Percentiles rank a stretch among this genome's conserved stretches.
phyloP scores from a whole-genome alignment of 2,888 invertebrate genomes.

The Chloroclysta siterata region DNA sequence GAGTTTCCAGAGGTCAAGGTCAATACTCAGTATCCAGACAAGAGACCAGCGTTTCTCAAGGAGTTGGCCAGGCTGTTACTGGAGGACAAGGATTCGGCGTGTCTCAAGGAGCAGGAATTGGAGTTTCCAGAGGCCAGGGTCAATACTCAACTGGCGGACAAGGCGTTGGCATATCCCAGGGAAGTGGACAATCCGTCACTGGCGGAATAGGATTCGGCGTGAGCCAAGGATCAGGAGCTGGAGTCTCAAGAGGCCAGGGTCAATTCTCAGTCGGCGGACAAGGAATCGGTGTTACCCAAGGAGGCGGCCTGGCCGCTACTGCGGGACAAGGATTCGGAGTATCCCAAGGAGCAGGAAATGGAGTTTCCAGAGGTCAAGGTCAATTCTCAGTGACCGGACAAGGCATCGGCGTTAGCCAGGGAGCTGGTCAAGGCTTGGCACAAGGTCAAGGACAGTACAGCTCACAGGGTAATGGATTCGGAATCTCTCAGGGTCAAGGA shows the following conservation, averaged over 20 bases:
- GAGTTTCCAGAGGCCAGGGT: background rate
- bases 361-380: constrained; percentile 10
- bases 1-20: background rate
- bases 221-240: constrained; percentile 34
- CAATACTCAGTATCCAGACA: background rate
- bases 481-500: background rate
- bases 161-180: background rate
- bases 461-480: background rate
- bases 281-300: constrained; percentile 27
- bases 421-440: constrained; percentile 15
- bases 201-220: constrained; percentile 15
- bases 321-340: constrained; percentile 34
- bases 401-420: constrained; percentile 28
- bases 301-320: constrained; percentile 2
- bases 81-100: constrained; percentile 32
- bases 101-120: constrained; percentile 16
- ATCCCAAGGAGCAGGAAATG: constrained; percentile 36
- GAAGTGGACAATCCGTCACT: constrained; percentile 12
- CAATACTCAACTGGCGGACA: background rate
- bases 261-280: constrained; percentile 24
- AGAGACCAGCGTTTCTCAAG: background rate
- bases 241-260: constrained; percentile 27
- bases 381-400: constrained; percentile 1
- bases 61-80: constrained; percentile 16
- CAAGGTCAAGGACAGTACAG: background rate